phyloP scores from a whole-genome alignment of 2,888 invertebrate genomes.

The Drosophila prostipennis region DNA sequence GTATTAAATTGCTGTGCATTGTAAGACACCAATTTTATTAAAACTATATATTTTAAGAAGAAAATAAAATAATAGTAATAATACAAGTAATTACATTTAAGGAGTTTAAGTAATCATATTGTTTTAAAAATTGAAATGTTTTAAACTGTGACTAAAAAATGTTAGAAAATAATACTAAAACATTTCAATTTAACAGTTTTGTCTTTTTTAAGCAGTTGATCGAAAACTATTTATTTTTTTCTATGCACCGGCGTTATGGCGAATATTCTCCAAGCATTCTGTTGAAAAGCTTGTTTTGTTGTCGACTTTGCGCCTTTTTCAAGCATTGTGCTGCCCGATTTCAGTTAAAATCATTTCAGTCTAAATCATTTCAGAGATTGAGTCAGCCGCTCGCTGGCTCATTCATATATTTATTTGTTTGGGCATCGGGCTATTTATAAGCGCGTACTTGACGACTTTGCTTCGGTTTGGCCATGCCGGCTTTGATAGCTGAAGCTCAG shows the following conservation, averaged over 20 bases:
- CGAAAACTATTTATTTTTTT: background rate
- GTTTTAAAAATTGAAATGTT: too few relatives aligned
- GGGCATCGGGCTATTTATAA: slow-evolving; percentile 68
- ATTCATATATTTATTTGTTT: slow-evolving; percentile 53
- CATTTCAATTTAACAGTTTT: too few relatives aligned
- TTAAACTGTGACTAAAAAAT: too few relatives aligned
- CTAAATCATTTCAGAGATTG: slow-evolving; percentile 5
- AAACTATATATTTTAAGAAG: too few relatives aligned
- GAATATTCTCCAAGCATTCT: slow-evolving; percentile 14
- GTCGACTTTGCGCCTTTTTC: slow-evolving; percentile 30
- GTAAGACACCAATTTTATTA: too few relatives aligned
- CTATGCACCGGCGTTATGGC: background rate
- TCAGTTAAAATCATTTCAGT: slow-evolving; percentile 50
- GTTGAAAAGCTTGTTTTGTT: slow-evolving; percentile 76
- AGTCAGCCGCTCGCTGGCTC: slow-evolving; percentile 33
- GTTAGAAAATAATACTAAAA: too few relatives aligned
- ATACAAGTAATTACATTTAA: too few relatives aligned
- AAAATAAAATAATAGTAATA: too few relatives aligned
- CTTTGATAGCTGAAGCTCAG: slow-evolving; percentile 23
- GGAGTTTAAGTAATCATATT: too few relatives aligned
- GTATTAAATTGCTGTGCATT: too few relatives aligned
- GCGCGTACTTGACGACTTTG: slow-evolving; percentile 66
- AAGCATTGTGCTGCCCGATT: slow-evolving; percentile 44
- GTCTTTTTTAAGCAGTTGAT: too few relatives aligned
- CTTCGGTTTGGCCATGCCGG: slow-evolving; percentile 19